Base-by-base conservation (phyloP, 1,140 invertebrate genomes). In the Drosophila kohkoa region DNA sequence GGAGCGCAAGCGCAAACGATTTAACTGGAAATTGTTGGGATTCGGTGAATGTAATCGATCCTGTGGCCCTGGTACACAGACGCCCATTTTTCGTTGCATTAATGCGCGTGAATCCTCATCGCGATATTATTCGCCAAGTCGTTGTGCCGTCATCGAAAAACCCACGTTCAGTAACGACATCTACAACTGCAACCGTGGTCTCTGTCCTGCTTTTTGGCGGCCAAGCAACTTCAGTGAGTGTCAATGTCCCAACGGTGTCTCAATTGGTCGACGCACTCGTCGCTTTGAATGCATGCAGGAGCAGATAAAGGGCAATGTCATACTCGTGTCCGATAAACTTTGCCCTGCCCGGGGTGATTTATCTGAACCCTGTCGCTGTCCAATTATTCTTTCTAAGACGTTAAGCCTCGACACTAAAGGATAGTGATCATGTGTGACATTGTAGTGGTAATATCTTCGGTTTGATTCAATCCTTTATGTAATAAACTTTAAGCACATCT, bases 51-150 rank as follows among this genome's bases (percentile, higher is more conserved):
- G 97, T 91, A 95, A 95, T 10, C 95, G 95, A 85, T 94, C 95
- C 5, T 98, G 97, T 92, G 97, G 96, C 5, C 96, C 96, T 91
- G 97, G 97, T 95, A 93, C 93, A 5, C 96, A 96, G 91, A 93
- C 94, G 13, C 94, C 95, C 3, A 94, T 94, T 7, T 93, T 95
- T 48, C 93, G 94, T 7, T 97, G 96, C 79, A 93, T 78, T 1
- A 30, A 16, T 4, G 13, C 95, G 15, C 92, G 94, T 41, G 94
- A 94, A 45, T 93, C 93, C 25, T 93, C 93, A 1, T 94, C 95
- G 75, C 92, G 93, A 11, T 94, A 94, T 1, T 96, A 96, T 3
- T 93, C 94, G 0, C 94, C 96, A 25, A 94, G 94, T 48, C 93
- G 95, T 72, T 97, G 96, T 91, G 93, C 94, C 10, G 90, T 92